Base-by-base conservation (phyloP, 2,888 invertebrate genomes). In the Smittia sp. region DNA sequence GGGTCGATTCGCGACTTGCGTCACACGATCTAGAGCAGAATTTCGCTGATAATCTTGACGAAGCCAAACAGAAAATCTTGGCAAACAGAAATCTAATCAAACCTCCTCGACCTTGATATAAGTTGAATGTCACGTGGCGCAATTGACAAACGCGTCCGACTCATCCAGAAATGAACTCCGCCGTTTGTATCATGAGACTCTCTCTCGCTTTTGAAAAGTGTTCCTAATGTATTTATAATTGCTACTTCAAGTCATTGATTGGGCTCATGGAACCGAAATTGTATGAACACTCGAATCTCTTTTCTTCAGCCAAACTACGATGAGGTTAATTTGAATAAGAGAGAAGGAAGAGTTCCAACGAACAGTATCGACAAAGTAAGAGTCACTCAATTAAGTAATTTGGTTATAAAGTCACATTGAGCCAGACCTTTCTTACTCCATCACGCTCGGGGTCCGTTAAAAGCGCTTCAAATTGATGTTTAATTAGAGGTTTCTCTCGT, bases 191-290 rank as follows among this genome's bases (percentile, higher is more conserved):
- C 69, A 69, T 69, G 69, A 72, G 15, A 68, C 41, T 41, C 41
- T 54, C 58, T 38, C 58, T 52, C 58, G 38, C 62, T 62, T 32
- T n/a, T n/a, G n/a, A 72, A 63, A 69, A 72, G 72, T 72, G 72
- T 72, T 72, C 72, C 72, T 72, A 72, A 72, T 72, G 72, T 72
- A 72, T 72, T 54, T 54, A 72, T 72, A 72, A 72, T 72, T 72
- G 72, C 72, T 72, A 72, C 72, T 72, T 72, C 54, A 72, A 72
- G 72, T 58, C 72, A 72, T 72, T 72, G 72, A 72, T 72, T 72
- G 58, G 62, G 62, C 38, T 72, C 62, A 58, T 72, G 72, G 62
- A 72, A 63, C 25, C 25, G 27, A 13, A 63, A 63, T 63, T n/a
- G 11, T 72, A 72, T 39, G 72, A 62, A 24, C 27, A 20, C 27